phyloP scores from a whole-genome alignment of 2,113 vertebrate species.

The Polyodon spathula region DNA sequence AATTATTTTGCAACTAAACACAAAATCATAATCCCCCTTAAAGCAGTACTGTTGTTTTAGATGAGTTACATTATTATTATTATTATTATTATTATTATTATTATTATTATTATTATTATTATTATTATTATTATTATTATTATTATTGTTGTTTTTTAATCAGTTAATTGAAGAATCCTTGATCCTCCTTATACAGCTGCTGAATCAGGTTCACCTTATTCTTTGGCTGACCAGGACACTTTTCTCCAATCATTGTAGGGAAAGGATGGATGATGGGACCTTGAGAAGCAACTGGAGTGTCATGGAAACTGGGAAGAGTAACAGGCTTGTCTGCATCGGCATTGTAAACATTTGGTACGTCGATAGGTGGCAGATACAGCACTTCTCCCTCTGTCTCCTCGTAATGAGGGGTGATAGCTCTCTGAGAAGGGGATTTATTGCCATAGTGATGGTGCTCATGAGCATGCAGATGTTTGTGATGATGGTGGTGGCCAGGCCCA shows the following conservation, averaged over 20 bases:
- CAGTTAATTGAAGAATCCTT: no score
- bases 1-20: no score
- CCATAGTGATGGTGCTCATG: constrained; percentile 30
- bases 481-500: constrained; percentile 29
- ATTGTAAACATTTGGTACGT: constrained; percentile 27
- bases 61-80: no score
- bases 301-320: constrained; percentile 25
- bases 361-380: constrained; percentile 23
- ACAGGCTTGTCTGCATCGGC: constrained; percentile 18
- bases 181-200: constrained; percentile 38
- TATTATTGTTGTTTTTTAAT: no score
- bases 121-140: no score
- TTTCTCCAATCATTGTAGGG: constrained; percentile 29
- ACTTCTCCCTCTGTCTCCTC: constrained; percentile 33
- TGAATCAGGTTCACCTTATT: constrained; percentile 3
- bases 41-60: no score
- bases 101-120: no score
- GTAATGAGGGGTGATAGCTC: constrained; percentile 2
- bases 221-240: constrained; percentile 25
- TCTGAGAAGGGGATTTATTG: constrained; percentile 49
- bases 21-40: no score
- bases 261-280: constrained; percentile 40
- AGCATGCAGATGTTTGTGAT: constrained; percentile 8
- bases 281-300: constrained; percentile 33
- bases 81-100: no score